Conservation (phyloP, 2,113 vertebrate genomes). For the Cynopterus brachyotis region DNA sequence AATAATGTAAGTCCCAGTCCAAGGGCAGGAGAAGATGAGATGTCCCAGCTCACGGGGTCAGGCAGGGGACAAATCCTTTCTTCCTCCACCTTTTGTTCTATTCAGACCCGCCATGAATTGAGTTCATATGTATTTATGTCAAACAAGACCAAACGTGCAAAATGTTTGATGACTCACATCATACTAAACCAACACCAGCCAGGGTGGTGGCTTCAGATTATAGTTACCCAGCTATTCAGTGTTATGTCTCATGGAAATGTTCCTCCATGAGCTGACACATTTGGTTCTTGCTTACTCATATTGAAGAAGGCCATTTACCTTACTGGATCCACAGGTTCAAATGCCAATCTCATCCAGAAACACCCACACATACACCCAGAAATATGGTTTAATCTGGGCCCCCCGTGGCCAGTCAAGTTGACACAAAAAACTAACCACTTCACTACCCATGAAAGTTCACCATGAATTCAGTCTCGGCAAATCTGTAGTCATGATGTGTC, state of each 20-base stretch:
- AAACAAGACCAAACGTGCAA: neutral
- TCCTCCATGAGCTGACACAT: rapidly evolving
- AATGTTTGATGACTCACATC: neutral
- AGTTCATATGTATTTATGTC: neutral
- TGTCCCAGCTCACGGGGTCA: neutral
- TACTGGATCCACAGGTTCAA: neutral
- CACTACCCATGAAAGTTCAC: neutral
- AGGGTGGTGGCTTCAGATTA: neutral
- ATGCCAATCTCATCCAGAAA: neutral
- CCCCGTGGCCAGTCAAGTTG: neutral
- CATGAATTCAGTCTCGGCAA: neutral
- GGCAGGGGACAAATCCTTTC: neutral
- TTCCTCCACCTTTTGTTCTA: neutral
- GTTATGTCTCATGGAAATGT: neutral
- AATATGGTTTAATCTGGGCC: neutral
- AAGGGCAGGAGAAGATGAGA: neutral
- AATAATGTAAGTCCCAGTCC: neutral
- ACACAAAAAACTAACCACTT: neutral
- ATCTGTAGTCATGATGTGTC: neutral
- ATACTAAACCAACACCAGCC: too few species aligned
- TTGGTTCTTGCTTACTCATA: neutral
- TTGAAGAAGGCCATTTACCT: neutral
- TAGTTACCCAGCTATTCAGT: neutral
- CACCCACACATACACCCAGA: neutral
- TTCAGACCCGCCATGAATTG: neutral